These are phyloP conservation scores for Zaprionus obscuricornis DNA, from an alignment of 2,888 invertebrate genomes.

Conservation along the genomic window DNA sequence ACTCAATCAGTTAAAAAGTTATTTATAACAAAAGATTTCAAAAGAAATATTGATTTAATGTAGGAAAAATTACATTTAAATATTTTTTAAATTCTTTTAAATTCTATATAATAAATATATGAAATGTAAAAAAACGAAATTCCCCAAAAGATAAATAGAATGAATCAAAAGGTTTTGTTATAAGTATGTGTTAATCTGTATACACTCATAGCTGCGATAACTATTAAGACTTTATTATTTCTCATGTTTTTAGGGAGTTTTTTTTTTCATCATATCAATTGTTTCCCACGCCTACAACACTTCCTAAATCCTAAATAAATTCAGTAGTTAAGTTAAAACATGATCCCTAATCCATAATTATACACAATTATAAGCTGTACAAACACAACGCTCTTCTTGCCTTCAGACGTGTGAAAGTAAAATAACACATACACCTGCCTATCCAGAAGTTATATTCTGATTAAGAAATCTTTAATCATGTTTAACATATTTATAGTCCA, in stretches of 20 bases:
- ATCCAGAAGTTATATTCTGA: conserved; percentile 36
- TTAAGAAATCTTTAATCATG: conserved; percentile 50
- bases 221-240: background rate
- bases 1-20: too few relatives aligned
- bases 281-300: conserved; percentile 49
- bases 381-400: conserved; percentile 15
- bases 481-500: conserved; percentile 8
- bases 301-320: conserved; percentile 30
- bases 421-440: conserved; percentile 50
- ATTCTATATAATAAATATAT: too few relatives aligned
- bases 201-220: background rate
- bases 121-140: too few relatives aligned
- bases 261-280: background rate
- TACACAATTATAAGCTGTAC: conserved; percentile 35
- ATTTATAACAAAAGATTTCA: too few relatives aligned
- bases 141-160: too few relatives aligned
- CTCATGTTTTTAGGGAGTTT: background rate
- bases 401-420: conserved; percentile 30
- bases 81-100: too few relatives aligned
- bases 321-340: conserved; percentile 59
- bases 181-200: too few relatives aligned
- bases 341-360: conserved; percentile 60
- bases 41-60: too few relatives aligned
- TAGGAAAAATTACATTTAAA: too few relatives aligned
- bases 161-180: conserved; percentile 1